Evolutionary conservation across 1,140 invertebrate species (phyloP).

Genomic region (Halyomorpha halys): DNA sequence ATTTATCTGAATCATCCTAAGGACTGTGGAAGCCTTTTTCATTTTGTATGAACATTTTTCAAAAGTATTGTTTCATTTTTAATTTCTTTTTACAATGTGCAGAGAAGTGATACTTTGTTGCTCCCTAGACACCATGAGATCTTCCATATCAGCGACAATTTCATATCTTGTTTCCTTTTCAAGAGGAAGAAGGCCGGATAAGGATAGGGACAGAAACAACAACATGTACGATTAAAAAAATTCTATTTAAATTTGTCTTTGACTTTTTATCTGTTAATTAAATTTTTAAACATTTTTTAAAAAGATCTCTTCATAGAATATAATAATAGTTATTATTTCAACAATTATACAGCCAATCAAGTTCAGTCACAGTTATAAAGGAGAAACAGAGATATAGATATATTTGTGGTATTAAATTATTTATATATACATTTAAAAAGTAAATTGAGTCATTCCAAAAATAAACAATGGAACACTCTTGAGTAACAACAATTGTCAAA

Average conservation of each 20-base stretch:
- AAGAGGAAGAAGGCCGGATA: not conserved
- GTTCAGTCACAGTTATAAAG: conserved; percentile 25
- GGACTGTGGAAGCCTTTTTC: no score
- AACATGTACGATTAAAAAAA: conserved; percentile 5
- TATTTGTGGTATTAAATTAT: not conserved
- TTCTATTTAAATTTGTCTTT: conserved; percentile 12
- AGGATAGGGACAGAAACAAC: conserved; percentile 4
- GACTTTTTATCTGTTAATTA: conserved; percentile 10
- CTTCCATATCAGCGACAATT: conserved; percentile 9
- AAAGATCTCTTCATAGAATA: conserved; percentile 2
- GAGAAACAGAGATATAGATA: conserved; percentile 14
- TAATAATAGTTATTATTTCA: conserved; percentile 2
- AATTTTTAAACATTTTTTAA: conserved; percentile 5
- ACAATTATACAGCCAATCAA: conserved; percentile 25
- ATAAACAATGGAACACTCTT: not conserved
- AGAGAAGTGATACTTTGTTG: no score
- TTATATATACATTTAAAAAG: conserved; percentile 15
- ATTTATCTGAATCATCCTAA: no score
- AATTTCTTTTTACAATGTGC: no score
- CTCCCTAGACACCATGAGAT: not conserved
- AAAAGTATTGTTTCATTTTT: no score
- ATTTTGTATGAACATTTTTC: no score
- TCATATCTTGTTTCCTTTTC: conserved; percentile 2
- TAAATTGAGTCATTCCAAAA: not conserved
- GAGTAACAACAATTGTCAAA: conserved; percentile 6